These are phyloP conservation scores for Apis laboriosa DNA, from an alignment of 1,140 invertebrate species.

Conservation along the genomic window DNA sequence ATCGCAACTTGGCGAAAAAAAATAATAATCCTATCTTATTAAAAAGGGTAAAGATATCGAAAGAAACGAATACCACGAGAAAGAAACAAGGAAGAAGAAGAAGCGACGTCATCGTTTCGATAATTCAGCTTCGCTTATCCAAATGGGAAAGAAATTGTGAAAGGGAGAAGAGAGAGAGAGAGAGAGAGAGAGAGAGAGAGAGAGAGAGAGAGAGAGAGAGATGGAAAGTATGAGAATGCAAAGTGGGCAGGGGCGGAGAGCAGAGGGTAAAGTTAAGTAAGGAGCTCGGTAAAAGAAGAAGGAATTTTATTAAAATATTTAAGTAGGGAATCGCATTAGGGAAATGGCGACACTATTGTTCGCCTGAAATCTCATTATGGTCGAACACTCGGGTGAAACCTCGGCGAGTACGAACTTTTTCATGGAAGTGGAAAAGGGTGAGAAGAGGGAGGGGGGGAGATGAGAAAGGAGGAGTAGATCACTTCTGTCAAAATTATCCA, in stretches of 20 bases:
- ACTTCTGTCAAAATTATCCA: constrained; percentile 46
- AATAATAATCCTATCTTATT: not conserved
- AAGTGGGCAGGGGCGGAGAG: constrained; percentile 34
- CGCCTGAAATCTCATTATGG: constrained; percentile 73
- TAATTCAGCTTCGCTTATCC: constrained; percentile 54
- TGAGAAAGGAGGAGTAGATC: constrained; percentile 15
- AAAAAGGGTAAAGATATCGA: too few relatives aligned
- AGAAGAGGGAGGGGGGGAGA: not conserved
- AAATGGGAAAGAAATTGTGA: constrained; percentile 48
- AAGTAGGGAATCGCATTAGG: constrained; percentile 76
- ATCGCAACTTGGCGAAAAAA: not conserved
- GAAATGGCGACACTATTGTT: constrained; percentile 74
- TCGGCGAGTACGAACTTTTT: constrained; percentile 55
- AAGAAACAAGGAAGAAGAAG: constrained; percentile 19
- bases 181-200: not conserved
- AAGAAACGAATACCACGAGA: constrained; percentile 34
- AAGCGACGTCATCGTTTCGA: constrained; percentile 34
- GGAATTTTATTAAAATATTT: constrained; percentile 78
- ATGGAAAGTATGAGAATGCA: constrained; percentile 48
- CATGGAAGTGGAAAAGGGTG: constrained; percentile 44
- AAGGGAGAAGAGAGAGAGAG: constrained; percentile 4
- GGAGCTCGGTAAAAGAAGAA: constrained; percentile 48
- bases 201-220: constrained; percentile 5
- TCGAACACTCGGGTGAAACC: constrained; percentile 55
- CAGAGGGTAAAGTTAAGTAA: constrained; percentile 59